Evolutionary conservation across 2,113 vertebrate genomes (phyloP).

Genomic region (Centropus unirufus): DNA sequence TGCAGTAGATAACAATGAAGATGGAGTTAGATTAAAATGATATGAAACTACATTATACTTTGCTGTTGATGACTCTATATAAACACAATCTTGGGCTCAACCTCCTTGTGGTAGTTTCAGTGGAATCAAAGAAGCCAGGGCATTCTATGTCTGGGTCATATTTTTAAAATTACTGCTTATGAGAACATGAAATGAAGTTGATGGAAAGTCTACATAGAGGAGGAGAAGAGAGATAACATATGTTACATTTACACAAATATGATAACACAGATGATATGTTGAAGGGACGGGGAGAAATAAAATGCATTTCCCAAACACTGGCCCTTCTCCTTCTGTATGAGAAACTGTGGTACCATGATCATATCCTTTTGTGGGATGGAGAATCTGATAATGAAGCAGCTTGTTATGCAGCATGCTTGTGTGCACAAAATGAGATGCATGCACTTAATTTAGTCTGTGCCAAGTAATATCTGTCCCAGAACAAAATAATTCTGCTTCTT

Average conservation of each 20-base stretch:
- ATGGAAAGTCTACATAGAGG: neutral
- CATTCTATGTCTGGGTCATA: neutral
- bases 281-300: neutral
- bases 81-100: neutral
- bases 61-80: neutral
- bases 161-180: neutral
- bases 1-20: slow-evolving; percentile 18
- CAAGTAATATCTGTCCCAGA: neutral
- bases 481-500: neutral
- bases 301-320: neutral
- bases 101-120: neutral
- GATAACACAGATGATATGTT: neutral
- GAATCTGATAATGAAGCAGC: neutral
- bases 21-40: slow-evolving; percentile 8
- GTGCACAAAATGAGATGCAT: neutral
- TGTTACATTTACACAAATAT: neutral
- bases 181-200: neutral
- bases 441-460: neutral
- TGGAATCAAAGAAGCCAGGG: neutral
- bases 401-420: accelerated
- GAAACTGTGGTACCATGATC: neutral
- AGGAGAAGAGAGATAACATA: neutral
- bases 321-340: neutral
- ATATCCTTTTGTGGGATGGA: neutral
- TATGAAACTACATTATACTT: neutral